phyloP scores from a whole-genome alignment of 2,888 invertebrate species.

The Drosophila birchii region DNA sequence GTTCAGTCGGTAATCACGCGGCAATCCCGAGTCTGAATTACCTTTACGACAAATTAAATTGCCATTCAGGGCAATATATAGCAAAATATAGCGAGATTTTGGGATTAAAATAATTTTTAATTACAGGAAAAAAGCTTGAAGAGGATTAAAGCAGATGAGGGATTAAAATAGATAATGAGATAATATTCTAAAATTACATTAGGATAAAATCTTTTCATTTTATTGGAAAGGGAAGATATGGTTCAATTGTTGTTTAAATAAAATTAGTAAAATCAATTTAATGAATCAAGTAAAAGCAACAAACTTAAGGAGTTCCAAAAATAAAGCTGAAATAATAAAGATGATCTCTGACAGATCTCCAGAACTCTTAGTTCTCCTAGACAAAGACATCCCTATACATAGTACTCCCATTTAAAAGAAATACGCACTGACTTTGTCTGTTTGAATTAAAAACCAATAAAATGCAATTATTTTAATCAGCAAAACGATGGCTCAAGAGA shows the following conservation, averaged over 20 bases:
- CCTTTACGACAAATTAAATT: slow-evolving; percentile 25
- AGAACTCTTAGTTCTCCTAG: not conserved
- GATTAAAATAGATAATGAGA: not conserved
- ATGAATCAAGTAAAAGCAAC: too few relatives aligned
- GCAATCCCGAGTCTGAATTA: slow-evolving; percentile 29
- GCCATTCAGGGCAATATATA: not conserved
- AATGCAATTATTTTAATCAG: slow-evolving; percentile 45
- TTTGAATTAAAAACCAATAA: slow-evolving; percentile 1
- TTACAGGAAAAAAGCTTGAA: not conserved
- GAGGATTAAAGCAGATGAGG: fast-evolving
- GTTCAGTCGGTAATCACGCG: slow-evolving; percentile 56
- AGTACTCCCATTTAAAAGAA: not conserved
- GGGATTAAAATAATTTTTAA: not conserved
- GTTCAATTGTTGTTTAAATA: too few relatives aligned
- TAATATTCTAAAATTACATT: not conserved
- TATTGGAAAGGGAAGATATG: too few relatives aligned
- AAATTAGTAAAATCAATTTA: too few relatives aligned
- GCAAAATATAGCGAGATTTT: not conserved
- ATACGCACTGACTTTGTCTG: not conserved
- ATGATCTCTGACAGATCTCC: not conserved
- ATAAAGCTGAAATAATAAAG: not conserved
- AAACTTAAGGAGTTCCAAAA: not conserved
- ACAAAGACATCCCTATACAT: slow-evolving; percentile 3
- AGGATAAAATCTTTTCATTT: not conserved
- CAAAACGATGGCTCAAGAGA: slow-evolving; percentile 61